Percentiles rank a stretch among this genome's conserved stretches.
Conservation (phyloP, 2,113 vertebrate species). For the Macaca mulatta region DNA sequence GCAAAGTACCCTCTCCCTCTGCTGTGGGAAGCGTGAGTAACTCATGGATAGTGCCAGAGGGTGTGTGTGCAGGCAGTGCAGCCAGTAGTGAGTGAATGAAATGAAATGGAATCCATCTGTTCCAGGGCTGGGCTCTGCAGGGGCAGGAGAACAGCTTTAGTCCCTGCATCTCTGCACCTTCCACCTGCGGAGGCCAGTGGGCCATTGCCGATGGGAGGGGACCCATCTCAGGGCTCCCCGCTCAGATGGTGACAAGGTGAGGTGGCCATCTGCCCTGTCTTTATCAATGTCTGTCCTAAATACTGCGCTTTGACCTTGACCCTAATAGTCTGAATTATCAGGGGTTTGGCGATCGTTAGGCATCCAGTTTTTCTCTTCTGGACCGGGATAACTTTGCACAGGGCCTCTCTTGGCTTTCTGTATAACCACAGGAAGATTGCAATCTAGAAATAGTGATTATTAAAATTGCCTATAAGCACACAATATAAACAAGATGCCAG, state of each 20-base stretch:
- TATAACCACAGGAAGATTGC: neutral
- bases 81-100: no score
- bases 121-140: neutral
- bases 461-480: neutral
- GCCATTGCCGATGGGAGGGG: no score
- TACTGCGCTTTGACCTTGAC: neutral
- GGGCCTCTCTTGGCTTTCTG: neutral
- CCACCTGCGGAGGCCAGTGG: neutral
- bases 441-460: neutral
- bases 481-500: no score
- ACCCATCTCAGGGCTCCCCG: neutral
- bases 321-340: neutral
- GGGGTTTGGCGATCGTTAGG: neutral
- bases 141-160: neutral
- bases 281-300: neutral
- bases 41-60: neutral
- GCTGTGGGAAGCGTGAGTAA: neutral
- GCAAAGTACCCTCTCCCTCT: neutral
- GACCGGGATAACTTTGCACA: neutral
- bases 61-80: neutral
- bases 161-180: neutral
- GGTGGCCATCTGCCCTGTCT: neutral
- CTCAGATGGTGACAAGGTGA: neutral
- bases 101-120: fast-evolving
- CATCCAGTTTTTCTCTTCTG: neutral